Evolutionary conservation across 1,140 invertebrate species (phyloP).

Genomic region (Procambarus virginalis): DNA sequence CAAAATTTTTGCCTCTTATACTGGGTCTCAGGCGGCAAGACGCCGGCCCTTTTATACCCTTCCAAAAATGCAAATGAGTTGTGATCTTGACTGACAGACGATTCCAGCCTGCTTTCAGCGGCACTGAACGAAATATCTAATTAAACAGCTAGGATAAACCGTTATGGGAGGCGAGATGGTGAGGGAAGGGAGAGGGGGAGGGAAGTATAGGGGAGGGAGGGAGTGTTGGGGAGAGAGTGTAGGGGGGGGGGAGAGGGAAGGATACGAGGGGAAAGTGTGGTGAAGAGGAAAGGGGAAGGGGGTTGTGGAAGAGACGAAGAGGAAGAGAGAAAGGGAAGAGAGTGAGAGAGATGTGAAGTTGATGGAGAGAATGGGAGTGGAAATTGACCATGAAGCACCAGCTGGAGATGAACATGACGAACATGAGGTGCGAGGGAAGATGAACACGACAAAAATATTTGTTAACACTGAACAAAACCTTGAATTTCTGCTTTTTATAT

Average conservation of each 20-base stretch:
- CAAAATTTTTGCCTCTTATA: conserved; percentile 11
- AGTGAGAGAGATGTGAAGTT: no score
- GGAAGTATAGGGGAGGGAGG: not conserved
- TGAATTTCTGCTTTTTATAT: no score
- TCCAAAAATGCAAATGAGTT: conserved; percentile 56
- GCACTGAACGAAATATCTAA: conserved; percentile 50
- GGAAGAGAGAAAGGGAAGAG: not conserved
- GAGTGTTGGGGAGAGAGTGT: not conserved
- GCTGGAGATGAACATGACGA: no score
- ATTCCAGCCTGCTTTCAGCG: conserved; percentile 44
- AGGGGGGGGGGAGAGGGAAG: not conserved
- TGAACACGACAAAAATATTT: no score
- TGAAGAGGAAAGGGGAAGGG: not conserved
- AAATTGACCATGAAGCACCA: no score
- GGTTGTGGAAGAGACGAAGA: not conserved
- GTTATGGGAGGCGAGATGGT: not conserved
- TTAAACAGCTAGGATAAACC: conserved; percentile 49
- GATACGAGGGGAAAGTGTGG: not conserved
- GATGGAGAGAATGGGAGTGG: no score
- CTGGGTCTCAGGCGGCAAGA: conserved; percentile 17
- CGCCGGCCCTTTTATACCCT: conserved; percentile 26
- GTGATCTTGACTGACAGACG: conserved; percentile 53
- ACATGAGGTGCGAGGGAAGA: no score
- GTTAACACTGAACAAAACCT: no score
- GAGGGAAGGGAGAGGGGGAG: not conserved